Evolutionary conservation across 2,797 vertebrate genomes (phyloP).

Genomic region (Sebastes flavidus): DNA sequence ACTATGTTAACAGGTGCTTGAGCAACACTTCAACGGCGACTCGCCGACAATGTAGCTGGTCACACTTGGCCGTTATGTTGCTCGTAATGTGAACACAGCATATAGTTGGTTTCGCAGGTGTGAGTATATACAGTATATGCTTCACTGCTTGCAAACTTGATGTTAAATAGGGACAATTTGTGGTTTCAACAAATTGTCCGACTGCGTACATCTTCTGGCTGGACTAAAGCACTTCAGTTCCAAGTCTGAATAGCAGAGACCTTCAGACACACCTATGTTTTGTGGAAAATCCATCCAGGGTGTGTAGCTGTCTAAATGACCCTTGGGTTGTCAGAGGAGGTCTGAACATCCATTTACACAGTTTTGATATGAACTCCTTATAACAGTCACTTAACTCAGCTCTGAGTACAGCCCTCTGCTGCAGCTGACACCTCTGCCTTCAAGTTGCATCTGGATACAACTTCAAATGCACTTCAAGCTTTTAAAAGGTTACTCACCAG

Average conservation of each 20-base stretch:
- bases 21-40: too few species aligned
- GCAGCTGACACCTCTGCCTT: neutral
- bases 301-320: neutral
- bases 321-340: neutral
- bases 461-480: neutral
- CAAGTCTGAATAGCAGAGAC: neutral
- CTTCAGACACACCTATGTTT: neutral
- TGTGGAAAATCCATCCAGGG: neutral
- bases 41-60: too few species aligned
- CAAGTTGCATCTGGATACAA: neutral
- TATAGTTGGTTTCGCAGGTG: neutral
- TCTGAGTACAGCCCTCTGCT: neutral
- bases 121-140: neutral
- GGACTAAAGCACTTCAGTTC: neutral
- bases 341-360: neutral
- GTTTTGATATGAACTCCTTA: neutral
- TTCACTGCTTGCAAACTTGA: neutral
- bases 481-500: constrained; percentile 86
- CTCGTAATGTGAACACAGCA: too few species aligned
- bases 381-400: neutral
- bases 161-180: neutral
- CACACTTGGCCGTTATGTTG: too few species aligned
- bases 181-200: neutral
- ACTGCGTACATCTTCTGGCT: neutral
- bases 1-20: too few species aligned